These are phyloP conservation scores for Xanthorhoe designata DNA, from an alignment of 2,888 invertebrate genomes.

Conservation along the genomic window DNA sequence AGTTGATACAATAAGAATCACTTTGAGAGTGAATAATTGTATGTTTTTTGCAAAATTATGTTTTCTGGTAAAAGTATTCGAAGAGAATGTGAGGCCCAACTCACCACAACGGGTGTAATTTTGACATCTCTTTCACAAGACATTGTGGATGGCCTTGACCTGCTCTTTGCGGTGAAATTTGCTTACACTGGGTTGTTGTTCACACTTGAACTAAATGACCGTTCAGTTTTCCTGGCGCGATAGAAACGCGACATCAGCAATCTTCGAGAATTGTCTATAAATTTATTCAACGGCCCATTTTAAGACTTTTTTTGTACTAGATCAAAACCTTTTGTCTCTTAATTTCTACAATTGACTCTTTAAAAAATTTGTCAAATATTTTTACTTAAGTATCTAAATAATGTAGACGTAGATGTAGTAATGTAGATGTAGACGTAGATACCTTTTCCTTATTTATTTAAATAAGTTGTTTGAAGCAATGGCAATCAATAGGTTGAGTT, in stretches of 20 bases:
- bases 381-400: no score
- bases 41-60: no score
- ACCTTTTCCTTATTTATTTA: not conserved
- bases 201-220: slow-evolving; percentile 64
- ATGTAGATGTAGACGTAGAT: no score
- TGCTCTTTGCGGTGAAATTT: slow-evolving; percentile 73
- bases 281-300: not conserved
- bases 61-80: slow-evolving; percentile 11
- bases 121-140: slow-evolving; percentile 69
- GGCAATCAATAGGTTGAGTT: not conserved
- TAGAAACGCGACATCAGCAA: slow-evolving; percentile 14
- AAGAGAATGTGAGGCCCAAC: slow-evolving; percentile 53
- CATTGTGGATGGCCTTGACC: slow-evolving; percentile 77
- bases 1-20: not conserved
- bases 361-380: no score
- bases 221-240: slow-evolving; percentile 26
- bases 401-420: no score
- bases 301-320: not conserved
- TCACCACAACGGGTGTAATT: slow-evolving; percentile 47
- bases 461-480: not conserved
- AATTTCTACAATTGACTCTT: no score
- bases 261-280: not conserved
- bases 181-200: no score
- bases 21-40: no score
- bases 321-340: no score